Base-by-base conservation (phyloP, 2,113 vertebrate genomes). In the Tetrax tetrax region DNA sequence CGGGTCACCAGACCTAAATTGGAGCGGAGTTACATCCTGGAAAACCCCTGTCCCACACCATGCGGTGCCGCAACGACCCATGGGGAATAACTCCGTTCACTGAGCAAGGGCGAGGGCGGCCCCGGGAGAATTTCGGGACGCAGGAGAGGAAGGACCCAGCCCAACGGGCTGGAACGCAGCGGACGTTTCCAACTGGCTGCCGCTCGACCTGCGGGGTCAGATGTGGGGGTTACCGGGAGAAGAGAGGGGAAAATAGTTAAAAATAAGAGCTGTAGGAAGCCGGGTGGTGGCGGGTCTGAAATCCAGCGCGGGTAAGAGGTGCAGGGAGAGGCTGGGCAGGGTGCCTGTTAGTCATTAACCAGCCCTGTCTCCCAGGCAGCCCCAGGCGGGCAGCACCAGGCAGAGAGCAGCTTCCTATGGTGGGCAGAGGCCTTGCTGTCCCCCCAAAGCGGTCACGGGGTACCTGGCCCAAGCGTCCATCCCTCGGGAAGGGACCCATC, bases 141-240 rank as follows among this genome's bases (percentile, higher is more conserved):
- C 4, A 1, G 72, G 20, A 89, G 60, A 81, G 93, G 92, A 95
- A 95, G 87, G 87, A 66, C 65, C 65, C 84, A 94, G 12, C 92
- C 90, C 87, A 75, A 41, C 27, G 38, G 48, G 61, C 61, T 54
- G 51, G 68, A 87, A 85, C 82, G 38, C 56, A 93, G 83, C 20
- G 1, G 75, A 51, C 7, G 0, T 83, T 92, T 92, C 89, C 83
- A 63, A 4, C 56, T 69, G 70, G 82, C 71, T 24, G 54, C 2
- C 17, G 7, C 64, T 76, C 15, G 17, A 5, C 2, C 71, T 18
- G 78, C 14, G 16, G 66, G 60, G 31, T 31, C 47, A 37, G 56
- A 25, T 1, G 9, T 0, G 59, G 41, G 59, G 27, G 12, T 90
- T 11, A 13, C 22, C 14, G 1, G 41, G 27, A 28, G 50, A 66